Conservation (phyloP, 2,888 invertebrate species). For the Exephanes ischioxanthus region DNA sequence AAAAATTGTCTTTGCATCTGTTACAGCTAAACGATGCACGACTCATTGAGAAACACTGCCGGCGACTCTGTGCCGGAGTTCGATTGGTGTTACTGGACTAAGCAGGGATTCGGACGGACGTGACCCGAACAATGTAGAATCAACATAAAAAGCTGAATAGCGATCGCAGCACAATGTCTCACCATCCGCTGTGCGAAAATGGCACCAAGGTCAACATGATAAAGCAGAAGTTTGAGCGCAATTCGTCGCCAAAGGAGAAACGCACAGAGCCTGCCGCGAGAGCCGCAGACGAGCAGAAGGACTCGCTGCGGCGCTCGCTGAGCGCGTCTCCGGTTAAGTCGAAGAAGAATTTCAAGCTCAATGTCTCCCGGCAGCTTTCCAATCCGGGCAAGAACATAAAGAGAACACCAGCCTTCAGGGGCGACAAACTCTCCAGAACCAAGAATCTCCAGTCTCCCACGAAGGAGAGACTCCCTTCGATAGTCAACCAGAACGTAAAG, state of each 20-base stretch:
- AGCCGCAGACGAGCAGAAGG: slow-evolving; percentile 42
- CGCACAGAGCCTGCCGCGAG: background rate
- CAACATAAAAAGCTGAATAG: background rate
- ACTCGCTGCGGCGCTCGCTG: slow-evolving; percentile 58
- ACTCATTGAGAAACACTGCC: background rate
- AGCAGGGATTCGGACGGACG: background rate
- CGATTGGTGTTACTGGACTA: background rate
- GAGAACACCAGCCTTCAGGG: slow-evolving; percentile 87
- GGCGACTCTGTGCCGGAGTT: background rate
- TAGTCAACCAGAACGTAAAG: slow-evolving; percentile 71
- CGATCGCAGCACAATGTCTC: slow-evolving; percentile 54
- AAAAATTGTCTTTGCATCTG: background rate
- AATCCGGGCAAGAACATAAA: slow-evolving; percentile 87
- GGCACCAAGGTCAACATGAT: slow-evolving; percentile 67
- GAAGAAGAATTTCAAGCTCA: slow-evolving; percentile 73
- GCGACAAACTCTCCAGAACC: slow-evolving; percentile 82
- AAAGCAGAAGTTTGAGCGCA: slow-evolving; percentile 68
- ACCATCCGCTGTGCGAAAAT: slow-evolving; percentile 58
- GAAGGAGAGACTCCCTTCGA: slow-evolving; percentile 67
- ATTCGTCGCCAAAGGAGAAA: slow-evolving; percentile 39
- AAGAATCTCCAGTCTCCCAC: slow-evolving; percentile 71
- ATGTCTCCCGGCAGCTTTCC: slow-evolving; percentile 85
- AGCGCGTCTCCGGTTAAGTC: slow-evolving; percentile 67
- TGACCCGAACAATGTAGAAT: background rate
- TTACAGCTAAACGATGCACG: slow-evolving; percentile 5